phyloP scores from a whole-genome alignment of 2,797 vertebrate species.

The Cyclura pinguis region DNA sequence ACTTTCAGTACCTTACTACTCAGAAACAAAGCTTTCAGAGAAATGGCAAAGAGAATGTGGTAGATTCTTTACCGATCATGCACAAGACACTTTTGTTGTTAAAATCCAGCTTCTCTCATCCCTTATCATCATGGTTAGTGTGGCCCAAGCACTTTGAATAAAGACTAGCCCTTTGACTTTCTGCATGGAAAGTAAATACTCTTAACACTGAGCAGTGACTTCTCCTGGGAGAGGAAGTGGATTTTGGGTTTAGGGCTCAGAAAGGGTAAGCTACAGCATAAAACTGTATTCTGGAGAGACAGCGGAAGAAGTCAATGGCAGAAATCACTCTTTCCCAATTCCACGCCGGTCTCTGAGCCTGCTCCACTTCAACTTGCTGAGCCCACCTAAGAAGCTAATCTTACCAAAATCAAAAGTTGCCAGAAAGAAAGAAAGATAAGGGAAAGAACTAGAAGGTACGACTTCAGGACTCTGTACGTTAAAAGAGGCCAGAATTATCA shows the following conservation, averaged over 20 bases:
- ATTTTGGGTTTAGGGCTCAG: neutral
- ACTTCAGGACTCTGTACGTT: too few relatives aligned
- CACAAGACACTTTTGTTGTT: too few relatives aligned
- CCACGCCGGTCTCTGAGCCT: neutral
- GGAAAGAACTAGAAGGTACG: neutral
- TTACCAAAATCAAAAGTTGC: neutral
- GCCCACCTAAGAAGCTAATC: neutral
- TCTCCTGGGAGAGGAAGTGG: neutral
- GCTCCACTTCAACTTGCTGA: too few relatives aligned
- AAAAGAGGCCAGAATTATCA: too few relatives aligned
- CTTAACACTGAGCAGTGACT: neutral
- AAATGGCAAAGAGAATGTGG: too few relatives aligned
- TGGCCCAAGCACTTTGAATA: too few relatives aligned
- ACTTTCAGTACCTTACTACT: neutral
- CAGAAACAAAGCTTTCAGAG: neutral
- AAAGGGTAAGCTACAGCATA: neutral
- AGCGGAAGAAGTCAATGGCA: neutral
- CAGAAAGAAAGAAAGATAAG: neutral
- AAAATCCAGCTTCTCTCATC: too few relatives aligned
- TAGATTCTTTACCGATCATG: too few relatives aligned
- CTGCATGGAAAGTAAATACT: neutral
- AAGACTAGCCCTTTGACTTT: too few relatives aligned
- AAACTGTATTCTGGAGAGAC: neutral
- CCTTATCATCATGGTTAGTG: too few relatives aligned
- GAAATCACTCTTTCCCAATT: too few relatives aligned